Evolutionary conservation across 1,140 invertebrate genomes (phyloP).

Genomic region (Macrobrachium nipponense): DNA sequence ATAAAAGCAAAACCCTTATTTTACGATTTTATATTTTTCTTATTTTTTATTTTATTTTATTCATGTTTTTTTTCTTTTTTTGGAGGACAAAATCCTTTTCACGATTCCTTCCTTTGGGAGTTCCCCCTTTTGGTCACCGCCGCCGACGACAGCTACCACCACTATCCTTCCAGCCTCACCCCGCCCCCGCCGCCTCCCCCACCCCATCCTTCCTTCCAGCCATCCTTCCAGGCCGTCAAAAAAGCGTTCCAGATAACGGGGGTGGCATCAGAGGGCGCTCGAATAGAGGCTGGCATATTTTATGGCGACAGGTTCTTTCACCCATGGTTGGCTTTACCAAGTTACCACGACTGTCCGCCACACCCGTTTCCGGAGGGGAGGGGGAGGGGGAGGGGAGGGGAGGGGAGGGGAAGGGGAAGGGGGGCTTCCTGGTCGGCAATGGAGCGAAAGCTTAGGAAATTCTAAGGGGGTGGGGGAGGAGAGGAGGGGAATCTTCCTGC

Average conservation of each 20-base stretch:
- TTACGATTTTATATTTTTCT: no score
- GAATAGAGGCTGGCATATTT: conserved; percentile 58
- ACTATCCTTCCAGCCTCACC: not conserved
- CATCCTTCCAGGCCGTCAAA: not conserved
- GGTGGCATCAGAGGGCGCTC: conserved; percentile 45
- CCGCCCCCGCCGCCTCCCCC: not conserved
- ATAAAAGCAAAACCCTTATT: not conserved
- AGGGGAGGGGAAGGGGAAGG: not conserved
- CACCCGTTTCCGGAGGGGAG: conserved; percentile 43
- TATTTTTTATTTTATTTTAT: no score
- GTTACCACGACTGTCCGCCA: conserved; percentile 57
- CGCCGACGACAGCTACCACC: not conserved
- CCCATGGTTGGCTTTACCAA: conserved; percentile 53
- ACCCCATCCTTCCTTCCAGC: not conserved
- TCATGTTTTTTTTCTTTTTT: no score
- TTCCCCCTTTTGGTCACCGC: not conserved
- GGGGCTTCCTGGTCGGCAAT: no score
- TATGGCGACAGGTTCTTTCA: conserved; percentile 59
- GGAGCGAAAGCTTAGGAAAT: no score
- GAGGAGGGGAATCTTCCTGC: no score
- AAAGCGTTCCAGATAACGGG: conserved; percentile 51
- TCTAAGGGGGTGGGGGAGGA: no score
- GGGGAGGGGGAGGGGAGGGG: not conserved
- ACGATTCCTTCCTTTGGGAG: not conserved
- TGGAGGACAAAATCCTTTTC: not conserved